Percentiles rank a stretch among this genome's conserved stretches.
Conservation (phyloP, 1,140 invertebrate genomes). For the Drosophila pectinifera region DNA sequence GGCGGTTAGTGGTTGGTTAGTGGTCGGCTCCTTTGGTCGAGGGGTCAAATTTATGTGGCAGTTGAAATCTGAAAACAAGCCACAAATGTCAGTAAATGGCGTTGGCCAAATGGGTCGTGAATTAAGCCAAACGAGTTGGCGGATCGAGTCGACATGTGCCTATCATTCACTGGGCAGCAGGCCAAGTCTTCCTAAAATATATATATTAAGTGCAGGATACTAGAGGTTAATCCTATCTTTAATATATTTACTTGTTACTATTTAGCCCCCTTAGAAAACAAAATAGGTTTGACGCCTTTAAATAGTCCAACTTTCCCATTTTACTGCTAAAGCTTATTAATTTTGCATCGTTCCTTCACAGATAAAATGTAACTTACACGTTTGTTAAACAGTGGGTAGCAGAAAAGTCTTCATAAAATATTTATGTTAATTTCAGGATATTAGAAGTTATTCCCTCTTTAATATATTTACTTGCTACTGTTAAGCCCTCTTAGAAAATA, state of each 20-base stretch:
- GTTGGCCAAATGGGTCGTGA: slow-evolving; percentile 69
- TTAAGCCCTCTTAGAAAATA: not conserved
- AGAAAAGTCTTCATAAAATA: not conserved
- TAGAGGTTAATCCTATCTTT: too few relatives aligned
- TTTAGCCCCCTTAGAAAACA: not conserved
- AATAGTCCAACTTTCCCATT: not conserved
- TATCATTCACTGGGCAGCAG: slow-evolving; percentile 26
- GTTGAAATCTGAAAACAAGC: slow-evolving; percentile 78
- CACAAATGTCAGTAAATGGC: slow-evolving; percentile 73
- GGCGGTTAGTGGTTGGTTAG: slow-evolving; percentile 10
- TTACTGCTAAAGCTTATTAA: not conserved
- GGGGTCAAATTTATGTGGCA: slow-evolving; percentile 75
- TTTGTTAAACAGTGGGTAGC: slow-evolving; percentile 5
- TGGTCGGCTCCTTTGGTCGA: slow-evolving; percentile 7
- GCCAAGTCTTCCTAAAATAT: not conserved
- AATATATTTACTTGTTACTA: too few relatives aligned
- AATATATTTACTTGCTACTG: too few relatives aligned
- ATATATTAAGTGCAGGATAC: not conserved
- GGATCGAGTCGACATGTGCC: slow-evolving; percentile 32
- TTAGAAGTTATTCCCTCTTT: too few relatives aligned
- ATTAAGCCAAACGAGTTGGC: slow-evolving; percentile 59
- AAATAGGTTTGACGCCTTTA: too few relatives aligned
- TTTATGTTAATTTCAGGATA: not conserved
- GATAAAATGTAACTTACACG: not conserved
- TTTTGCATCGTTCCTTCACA: not conserved